Evolutionary conservation across 2,797 vertebrate species (phyloP), one percentile per base, ranked within the genome.

Genomic region (Picus viridis): DNA sequence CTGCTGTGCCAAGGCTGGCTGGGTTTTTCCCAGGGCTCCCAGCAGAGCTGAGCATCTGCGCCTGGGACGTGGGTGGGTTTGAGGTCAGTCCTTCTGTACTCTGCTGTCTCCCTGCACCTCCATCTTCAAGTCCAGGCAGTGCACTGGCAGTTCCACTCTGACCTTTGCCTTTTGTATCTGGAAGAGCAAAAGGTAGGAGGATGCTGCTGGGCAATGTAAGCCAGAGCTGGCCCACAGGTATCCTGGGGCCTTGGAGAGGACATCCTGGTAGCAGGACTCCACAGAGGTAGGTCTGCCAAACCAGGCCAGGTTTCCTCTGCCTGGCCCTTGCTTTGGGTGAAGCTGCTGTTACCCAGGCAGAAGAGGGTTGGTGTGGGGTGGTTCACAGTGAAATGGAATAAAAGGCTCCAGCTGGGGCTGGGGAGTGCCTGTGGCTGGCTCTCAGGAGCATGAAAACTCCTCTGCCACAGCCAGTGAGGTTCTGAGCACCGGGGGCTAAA

Each of bases 201-300:
- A 24, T 16, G 47, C 41, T 34, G 57, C 27, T 45, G 2, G 59
- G 30, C 7, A 6, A 6, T 2, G 0, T 23, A 14, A 14, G 36
- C 41, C 57, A 3, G n/a, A 68, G 39, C 34, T 27, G 12, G 26
- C 56, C 69, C 32, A 2, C 22, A 2, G 7, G 29, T 1, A 6
- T 22, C 32, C 16, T 8, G 3, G 27, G 39, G n/a, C 24, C 61
- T 26, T 0, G 1, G 6, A 0, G 4, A 65, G 69, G 58, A 47
- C 56, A 47, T 49, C 51, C 16, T 4, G 27, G 5, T 27, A 26
- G 70, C 62, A 32, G 73, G 76, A 22, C 10, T 1, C 49, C 8
- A 63, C 51, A 14, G 30, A 54, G 71, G 57, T 62, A 62, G 27
- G 63, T 36, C 26, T 53, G 1, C 16, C 39, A 0, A 1, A 7